Evolutionary conservation across 2,797 vertebrate genomes (phyloP), one percentile per base, ranked within the genome.

Genomic region (Sphenopsis melanotis): DNA sequence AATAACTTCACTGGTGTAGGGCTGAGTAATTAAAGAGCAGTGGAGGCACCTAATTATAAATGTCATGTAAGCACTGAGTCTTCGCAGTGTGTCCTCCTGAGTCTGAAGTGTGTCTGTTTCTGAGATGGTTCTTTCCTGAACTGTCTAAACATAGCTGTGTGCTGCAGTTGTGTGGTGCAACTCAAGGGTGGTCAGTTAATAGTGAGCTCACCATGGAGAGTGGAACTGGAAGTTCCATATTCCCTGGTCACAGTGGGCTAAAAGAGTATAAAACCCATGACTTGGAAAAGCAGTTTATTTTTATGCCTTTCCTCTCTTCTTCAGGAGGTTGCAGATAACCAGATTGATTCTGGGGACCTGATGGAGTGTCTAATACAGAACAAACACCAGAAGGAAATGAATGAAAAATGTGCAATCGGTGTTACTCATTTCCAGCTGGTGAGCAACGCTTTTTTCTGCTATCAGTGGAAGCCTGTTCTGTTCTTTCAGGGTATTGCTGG

Each of bases 341-440:
- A 99, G 97, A 99, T 99, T 29, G 99, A 99, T 96, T 99, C 98
- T 1, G 99, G 99, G 14, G 99, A 99, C 85, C 98, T 99, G 94
- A 99, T 99, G 99, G 99, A 99, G 92, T 99, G 99, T 92, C 97
- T 99, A 80, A 98, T 99, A 78, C 98, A 99, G 98, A 99, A 99
- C 98, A 99, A 99, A 88, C 98, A 99, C 96, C 99, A 99, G 98
- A 99, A 99, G 96, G 99, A 99, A 96, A 99, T 99, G 99, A 99
- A 99, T 44, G 99, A 99, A 93, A 99, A 99, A 94, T 99, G 99
- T 65, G 96, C 97, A 3, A 98, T 99, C 0, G 99, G 99, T 53
- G 99, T 99, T 95, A 99, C 99, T 8, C 99, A 99, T 95, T 99
- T 99, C 97, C 99, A 99, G 93, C 98, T 99, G 99, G 99, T 99